Percentiles rank a stretch among this genome's conserved stretches.
These are phyloP conservation scores for Megastigmus dorsalis DNA, from an alignment of 2,888 invertebrate species.

Conservation along the genomic window DNA sequence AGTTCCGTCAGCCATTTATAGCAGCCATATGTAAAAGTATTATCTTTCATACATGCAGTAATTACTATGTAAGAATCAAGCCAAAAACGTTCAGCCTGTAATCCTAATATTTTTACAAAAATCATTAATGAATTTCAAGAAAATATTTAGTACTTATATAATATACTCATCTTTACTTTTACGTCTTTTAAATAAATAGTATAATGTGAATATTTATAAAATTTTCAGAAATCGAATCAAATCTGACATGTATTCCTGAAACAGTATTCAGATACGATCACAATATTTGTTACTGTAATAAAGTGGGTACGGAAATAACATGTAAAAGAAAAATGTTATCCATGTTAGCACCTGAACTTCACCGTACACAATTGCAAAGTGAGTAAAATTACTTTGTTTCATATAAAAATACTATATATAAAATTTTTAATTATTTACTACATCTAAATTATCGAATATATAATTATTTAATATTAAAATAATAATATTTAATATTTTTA, in stretches of 20 bases:
- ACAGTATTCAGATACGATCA: slow-evolving; percentile 40
- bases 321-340: slow-evolving; percentile 31
- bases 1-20: no score
- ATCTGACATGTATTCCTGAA: slow-evolving; percentile 37
- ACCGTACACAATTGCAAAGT: slow-evolving; percentile 41
- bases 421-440: not conserved
- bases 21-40: no score
- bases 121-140: no score
- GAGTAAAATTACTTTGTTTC: not conserved
- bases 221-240: not conserved
- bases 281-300: slow-evolving; percentile 31
- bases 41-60: no score
- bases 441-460: not conserved
- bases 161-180: not conserved
- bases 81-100: no score
- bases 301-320: slow-evolving; percentile 5
- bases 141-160: no score
- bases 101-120: no score
- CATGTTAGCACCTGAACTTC: not conserved
- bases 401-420: not conserved
- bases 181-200: not conserved
- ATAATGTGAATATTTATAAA: no score
- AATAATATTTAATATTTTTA: not conserved
- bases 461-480: not conserved
- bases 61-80: no score